Evolutionary conservation across 2,888 invertebrate species (phyloP).

Genomic region (Volucella inanis): DNA sequence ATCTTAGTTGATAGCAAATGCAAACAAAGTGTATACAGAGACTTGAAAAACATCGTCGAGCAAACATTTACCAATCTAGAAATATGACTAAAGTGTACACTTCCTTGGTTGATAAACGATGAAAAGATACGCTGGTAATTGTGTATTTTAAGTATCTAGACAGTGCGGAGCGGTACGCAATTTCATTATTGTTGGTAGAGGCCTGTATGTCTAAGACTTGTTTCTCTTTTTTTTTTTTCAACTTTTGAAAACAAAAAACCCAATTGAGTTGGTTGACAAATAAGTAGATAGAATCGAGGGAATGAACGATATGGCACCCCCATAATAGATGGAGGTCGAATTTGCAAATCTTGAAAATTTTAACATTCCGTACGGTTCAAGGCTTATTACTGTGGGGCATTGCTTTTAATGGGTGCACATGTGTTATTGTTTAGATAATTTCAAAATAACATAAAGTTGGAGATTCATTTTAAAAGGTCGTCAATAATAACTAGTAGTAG

Average conservation of each 20-base stretch:
- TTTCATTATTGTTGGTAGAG: conserved; percentile 21
- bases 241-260: conserved; percentile 6
- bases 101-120: conserved; percentile 61
- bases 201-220: conserved; percentile 32
- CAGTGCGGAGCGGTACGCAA: conserved; percentile 15
- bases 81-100: conserved; percentile 38
- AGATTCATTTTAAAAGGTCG: too few relatives aligned
- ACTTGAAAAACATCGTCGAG: conserved; percentile 48
- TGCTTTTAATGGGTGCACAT: too few relatives aligned
- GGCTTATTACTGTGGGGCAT: conserved; percentile 14
- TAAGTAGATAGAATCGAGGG: conserved; percentile 23
- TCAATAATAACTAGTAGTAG: too few relatives aligned
- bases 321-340: conserved; percentile 3
- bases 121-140: conserved; percentile 36
- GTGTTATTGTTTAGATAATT: too few relatives aligned
- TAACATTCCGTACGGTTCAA: conserved; percentile 47
- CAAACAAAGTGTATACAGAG: conserved; percentile 29
- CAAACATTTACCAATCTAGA: conserved; percentile 48
- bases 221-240: neutral
- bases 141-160: conserved; percentile 23
- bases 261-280: conserved; percentile 49
- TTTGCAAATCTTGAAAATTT: conserved; percentile 21
- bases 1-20: conserved; percentile 59
- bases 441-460: too few relatives aligned
- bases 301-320: conserved; percentile 28